A percentile compares a stretch with the other conserved stretches of the same genome.
Conservation (phyloP, 2,113 vertebrate species). For the Mustela lutreola region DNA sequence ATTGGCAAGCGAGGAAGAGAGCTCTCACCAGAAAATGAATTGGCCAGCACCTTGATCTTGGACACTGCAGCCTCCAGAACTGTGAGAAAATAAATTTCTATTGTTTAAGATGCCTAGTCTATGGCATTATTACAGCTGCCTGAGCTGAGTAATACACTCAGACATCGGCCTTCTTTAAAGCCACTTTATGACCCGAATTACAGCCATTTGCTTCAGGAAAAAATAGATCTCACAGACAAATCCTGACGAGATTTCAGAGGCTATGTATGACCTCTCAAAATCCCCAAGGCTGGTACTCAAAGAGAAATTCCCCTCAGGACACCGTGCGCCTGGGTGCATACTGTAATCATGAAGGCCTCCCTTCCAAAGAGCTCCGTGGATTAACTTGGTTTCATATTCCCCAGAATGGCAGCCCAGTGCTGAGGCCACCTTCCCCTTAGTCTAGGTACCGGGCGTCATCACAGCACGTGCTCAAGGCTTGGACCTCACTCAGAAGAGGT, state of each 20-base stretch:
- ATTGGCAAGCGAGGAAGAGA: not conserved
- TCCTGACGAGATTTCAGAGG: not conserved
- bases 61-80: not conserved
- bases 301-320: conserved; percentile 19
- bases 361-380: not conserved
- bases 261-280: not conserved
- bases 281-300: not conserved
- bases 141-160: not conserved
- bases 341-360: not conserved
- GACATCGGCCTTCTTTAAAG: conserved; percentile 15
- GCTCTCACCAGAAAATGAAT: not conserved
- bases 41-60: not conserved
- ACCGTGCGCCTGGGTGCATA: not conserved
- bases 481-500: not conserved
- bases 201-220: conserved; percentile 34
- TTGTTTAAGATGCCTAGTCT: not conserved
- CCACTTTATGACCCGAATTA: conserved; percentile 35
- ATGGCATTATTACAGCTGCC: not conserved
- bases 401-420: not conserved
- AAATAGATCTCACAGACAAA: conserved; percentile 17
- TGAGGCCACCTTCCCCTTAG: not conserved
- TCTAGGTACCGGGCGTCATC: not conserved
- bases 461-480: not conserved
- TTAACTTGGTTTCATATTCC: conserved; percentile 31
- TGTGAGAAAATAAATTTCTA: not conserved